A percentile compares a stretch with the other conserved stretches of the same genome.
Evolutionary conservation across 1,140 invertebrate species (phyloP).

Genomic region (Globodera ellingtonae): DNA sequence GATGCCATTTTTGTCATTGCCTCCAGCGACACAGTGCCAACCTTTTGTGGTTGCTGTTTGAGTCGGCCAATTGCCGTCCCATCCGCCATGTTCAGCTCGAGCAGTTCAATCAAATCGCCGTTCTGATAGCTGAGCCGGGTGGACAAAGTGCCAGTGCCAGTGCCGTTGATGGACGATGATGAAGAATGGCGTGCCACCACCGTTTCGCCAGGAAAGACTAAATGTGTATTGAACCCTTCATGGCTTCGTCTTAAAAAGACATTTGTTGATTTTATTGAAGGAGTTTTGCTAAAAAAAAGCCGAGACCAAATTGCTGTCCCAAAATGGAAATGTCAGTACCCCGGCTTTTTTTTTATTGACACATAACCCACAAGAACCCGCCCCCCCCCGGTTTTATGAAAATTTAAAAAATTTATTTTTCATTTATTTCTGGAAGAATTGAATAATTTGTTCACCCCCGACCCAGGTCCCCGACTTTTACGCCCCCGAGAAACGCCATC

Average conservation of each 20-base stretch:
- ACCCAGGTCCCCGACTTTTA: too few relatives aligned
- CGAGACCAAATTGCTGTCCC: too few relatives aligned
- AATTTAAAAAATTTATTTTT: too few relatives aligned
- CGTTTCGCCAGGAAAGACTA: slow-evolving; percentile 50
- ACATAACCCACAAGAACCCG: too few relatives aligned
- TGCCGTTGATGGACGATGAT: background rate
- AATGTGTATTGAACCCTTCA: background rate
- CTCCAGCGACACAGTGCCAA: background rate
- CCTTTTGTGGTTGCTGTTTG: background rate
- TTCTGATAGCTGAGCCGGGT: slow-evolving; percentile 56
- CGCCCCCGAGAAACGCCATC: too few relatives aligned
- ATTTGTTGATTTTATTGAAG: too few relatives aligned
- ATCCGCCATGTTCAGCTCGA: slow-evolving; percentile 53
- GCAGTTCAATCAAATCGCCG: slow-evolving; percentile 62
- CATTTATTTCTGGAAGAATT: too few relatives aligned
- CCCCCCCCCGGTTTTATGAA: too few relatives aligned
- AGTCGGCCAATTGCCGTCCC: slow-evolving; percentile 19
- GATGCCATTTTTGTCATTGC: background rate
- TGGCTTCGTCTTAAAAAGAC: background rate
- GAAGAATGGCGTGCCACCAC: slow-evolving; percentile 46
- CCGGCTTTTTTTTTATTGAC: too few relatives aligned
- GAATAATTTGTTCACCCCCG: too few relatives aligned
- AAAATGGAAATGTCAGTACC: too few relatives aligned
- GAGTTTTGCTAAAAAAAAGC: too few relatives aligned
- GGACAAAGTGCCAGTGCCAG: slow-evolving; percentile 47